phyloP scores from a whole-genome alignment of 2,797 vertebrate species.

The Mormyrus hasselquistii region DNA sequence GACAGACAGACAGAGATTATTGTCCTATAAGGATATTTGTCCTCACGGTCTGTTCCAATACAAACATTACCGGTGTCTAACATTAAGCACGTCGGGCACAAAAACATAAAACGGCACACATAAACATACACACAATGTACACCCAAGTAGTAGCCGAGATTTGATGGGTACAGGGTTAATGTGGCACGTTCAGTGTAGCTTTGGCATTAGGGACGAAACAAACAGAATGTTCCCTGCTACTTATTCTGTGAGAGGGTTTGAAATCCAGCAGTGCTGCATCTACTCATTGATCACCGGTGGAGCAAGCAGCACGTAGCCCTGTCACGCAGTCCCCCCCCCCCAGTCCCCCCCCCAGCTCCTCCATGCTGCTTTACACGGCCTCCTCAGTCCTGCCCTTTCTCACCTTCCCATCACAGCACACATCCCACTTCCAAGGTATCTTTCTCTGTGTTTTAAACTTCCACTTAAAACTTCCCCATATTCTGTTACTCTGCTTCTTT shows the following conservation, averaged over 20 bases:
- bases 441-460: background rate
- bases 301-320: background rate
- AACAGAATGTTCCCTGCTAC: background rate
- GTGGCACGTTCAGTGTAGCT: no score
- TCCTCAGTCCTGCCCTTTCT: background rate
- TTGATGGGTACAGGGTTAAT: no score
- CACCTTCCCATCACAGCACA: background rate
- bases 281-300: background rate
- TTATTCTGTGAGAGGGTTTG: background rate
- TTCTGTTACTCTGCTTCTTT: background rate
- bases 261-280: background rate
- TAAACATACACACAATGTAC: no score
- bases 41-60: no score
- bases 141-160: no score
- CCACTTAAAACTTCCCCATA: background rate
- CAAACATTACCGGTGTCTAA: no score
- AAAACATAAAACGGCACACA: no score
- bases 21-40: no score
- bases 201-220: no score
- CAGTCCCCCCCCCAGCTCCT: background rate
- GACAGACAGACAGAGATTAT: no score
- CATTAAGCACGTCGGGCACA: no score
- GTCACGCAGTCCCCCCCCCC: background rate
- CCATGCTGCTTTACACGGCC: background rate
- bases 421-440: background rate